phyloP scores from a whole-genome alignment of 1,140 invertebrate species.

The Zaprionus ornatus region DNA sequence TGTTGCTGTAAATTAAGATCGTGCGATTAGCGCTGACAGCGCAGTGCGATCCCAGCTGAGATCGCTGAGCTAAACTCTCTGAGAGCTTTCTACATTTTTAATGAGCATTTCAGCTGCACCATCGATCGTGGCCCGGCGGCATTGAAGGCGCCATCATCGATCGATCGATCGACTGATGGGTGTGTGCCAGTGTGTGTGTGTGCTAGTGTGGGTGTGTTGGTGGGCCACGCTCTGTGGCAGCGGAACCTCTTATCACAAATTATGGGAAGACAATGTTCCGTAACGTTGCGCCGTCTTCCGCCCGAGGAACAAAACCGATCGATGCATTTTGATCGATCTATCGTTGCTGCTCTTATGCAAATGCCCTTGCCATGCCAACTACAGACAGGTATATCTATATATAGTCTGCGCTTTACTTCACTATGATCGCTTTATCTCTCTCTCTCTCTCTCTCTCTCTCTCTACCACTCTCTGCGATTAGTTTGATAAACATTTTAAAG shows the following conservation, averaged over 20 bases:
- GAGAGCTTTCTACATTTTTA: conserved; percentile 81
- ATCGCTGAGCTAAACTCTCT: conserved; percentile 41
- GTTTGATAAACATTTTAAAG: conserved; percentile 2
- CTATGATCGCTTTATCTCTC: background rate
- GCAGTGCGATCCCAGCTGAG: conserved; percentile 37
- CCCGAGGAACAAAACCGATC: conserved; percentile 1
- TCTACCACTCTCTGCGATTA: background rate
- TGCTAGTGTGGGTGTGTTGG: conserved; percentile 21
- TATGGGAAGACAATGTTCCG: conserved; percentile 39
- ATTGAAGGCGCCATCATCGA: conserved; percentile 43
- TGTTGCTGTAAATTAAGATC: conserved; percentile 81
- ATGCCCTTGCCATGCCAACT: conserved; percentile 15
- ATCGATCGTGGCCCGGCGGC: conserved; percentile 65
- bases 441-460: background rate
- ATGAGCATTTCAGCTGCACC: conserved; percentile 73
- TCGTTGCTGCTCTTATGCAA: conserved; percentile 12
- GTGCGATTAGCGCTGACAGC: conserved; percentile 78
- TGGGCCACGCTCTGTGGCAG: conserved; percentile 34
- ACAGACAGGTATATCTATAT: background rate
- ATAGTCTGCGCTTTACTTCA: background rate
- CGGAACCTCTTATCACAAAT: conserved; percentile 47
- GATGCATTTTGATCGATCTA: conserved; percentile 13
- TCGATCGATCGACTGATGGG: conserved; percentile 25
- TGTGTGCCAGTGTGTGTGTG: conserved; percentile 2
- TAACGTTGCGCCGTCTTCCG: conserved; percentile 8